phyloP scores from a whole-genome alignment of 2,113 vertebrate genomes.

The Cyprinodon tularosa region DNA sequence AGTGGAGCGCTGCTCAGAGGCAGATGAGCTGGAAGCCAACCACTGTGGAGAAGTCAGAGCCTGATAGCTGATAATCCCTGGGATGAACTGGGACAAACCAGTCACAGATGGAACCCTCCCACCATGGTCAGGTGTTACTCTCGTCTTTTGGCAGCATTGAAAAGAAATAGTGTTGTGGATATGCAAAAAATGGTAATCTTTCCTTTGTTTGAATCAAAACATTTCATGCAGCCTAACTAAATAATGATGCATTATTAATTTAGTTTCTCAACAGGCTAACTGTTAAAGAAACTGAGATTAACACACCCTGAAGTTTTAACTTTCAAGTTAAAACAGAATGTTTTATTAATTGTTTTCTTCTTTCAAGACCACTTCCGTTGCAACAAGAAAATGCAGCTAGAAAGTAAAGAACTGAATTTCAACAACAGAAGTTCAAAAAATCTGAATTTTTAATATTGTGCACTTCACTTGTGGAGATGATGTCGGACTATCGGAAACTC shows the following conservation, averaged over 20 bases:
- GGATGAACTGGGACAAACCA: conserved; percentile 54
- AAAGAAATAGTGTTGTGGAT: conserved; percentile 9
- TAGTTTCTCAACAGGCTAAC: neutral
- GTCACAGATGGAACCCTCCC: conserved; percentile 60
- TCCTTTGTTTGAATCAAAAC: neutral
- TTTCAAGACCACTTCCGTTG: neutral
- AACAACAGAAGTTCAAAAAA: no score
- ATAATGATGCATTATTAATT: neutral
- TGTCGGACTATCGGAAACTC: no score
- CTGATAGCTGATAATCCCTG: conserved; percentile 75
- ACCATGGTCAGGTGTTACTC: conserved; percentile 50
- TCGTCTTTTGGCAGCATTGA: conserved; percentile 20
- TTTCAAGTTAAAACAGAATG: neutral
- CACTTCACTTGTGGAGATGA: no score
- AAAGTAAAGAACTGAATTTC: no score
- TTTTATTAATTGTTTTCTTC: neutral
- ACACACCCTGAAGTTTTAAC: neutral
- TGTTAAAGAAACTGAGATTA: neutral
- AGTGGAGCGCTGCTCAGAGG: conserved; percentile 70
- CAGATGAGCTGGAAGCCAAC: conserved; percentile 71
- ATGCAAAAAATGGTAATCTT: conserved; percentile 9
- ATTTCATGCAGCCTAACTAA: neutral
- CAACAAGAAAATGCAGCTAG: neutral
- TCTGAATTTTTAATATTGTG: no score
- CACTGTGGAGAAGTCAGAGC: conserved; percentile 58